Evolutionary conservation across 2,797 vertebrate species (phyloP).

Genomic region (Furcifer pardalis): DNA sequence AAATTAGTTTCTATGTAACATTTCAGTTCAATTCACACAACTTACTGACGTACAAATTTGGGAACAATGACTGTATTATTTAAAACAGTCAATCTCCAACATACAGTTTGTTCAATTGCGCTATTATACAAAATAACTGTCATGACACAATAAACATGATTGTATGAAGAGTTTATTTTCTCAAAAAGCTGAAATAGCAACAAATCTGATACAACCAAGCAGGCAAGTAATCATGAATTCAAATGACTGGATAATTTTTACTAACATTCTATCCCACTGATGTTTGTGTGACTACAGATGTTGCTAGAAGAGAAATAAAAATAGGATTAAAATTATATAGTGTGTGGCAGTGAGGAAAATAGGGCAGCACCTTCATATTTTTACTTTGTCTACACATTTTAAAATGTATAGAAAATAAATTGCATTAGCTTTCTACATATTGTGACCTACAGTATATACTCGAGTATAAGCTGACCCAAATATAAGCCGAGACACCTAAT

Average conservation of each 20-base stretch:
- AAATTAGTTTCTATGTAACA: neutral
- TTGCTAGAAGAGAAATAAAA: neutral
- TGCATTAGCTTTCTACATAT: too few species aligned
- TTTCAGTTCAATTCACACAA: neutral
- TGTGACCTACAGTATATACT: too few species aligned
- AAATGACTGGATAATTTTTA: neutral
- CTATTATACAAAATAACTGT: neutral
- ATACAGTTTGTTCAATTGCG: neutral
- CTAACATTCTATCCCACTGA: neutral
- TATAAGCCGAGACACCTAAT: too few species aligned
- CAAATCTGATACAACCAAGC: neutral
- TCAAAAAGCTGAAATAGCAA: neutral
- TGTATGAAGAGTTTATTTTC: neutral
- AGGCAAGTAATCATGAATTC: too few species aligned
- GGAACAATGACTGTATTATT: neutral
- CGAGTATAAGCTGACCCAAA: too few species aligned
- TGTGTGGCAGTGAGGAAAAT: neutral
- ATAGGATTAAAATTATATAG: neutral
- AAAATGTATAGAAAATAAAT: neutral
- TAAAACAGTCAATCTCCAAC: neutral
- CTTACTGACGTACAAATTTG: too few species aligned
- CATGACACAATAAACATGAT: neutral
- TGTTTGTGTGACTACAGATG: neutral
- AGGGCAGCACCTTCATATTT: neutral
- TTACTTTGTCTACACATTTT: neutral